phyloP scores from a whole-genome alignment of 2,113 vertebrate genomes.

The Hemichromis elongatus region DNA sequence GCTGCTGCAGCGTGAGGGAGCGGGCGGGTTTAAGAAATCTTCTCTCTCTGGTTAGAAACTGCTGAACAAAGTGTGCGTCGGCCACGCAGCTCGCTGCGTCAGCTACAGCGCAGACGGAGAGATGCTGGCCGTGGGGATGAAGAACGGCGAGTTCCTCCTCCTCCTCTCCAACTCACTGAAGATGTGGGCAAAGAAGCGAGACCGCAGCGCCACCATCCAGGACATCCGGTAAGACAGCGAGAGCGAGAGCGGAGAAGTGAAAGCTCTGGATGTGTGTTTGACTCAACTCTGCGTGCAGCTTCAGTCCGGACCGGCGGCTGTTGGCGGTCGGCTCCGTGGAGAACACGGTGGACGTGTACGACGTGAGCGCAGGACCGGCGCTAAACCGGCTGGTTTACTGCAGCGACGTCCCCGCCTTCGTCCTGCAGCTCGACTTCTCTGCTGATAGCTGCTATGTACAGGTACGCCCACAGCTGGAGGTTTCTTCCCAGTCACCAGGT shows the following conservation, averaged over 20 bases:
- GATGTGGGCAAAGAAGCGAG: slow-evolving; percentile 93
- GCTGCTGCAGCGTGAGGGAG: fast-evolving
- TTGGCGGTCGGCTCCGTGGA: slow-evolving; percentile 89
- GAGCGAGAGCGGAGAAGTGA: fast-evolving
- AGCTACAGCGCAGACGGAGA: slow-evolving; percentile 88
- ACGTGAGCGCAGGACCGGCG: slow-evolving; percentile 77
- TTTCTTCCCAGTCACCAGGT: not conserved
- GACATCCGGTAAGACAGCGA: slow-evolving; percentile 80
- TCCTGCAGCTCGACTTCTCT: slow-evolving; percentile 94
- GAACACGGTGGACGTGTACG: slow-evolving; percentile 91
- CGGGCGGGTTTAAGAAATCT: not conserved
- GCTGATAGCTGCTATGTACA: slow-evolving; percentile 78
- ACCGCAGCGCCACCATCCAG: slow-evolving; percentile 87
- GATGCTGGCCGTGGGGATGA: slow-evolving; percentile 94
- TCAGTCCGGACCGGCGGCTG: slow-evolving; percentile 87
- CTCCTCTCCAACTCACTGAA: slow-evolving; percentile 89
- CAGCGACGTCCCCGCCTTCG: slow-evolving; percentile 89
- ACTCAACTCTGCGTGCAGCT: slow-evolving; percentile 63
- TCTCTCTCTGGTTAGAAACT: slow-evolving; percentile 77
- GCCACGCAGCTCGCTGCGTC: slow-evolving; percentile 75
- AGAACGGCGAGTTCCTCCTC: slow-evolving; percentile 92
- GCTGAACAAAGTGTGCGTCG: slow-evolving; percentile 90
- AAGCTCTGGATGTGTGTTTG: not conserved
- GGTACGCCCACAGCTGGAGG: slow-evolving; percentile 28
- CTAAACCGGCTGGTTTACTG: slow-evolving; percentile 90